Conservation (phyloP, 2,888 invertebrate species). For the Leptothorax acervorum region DNA sequence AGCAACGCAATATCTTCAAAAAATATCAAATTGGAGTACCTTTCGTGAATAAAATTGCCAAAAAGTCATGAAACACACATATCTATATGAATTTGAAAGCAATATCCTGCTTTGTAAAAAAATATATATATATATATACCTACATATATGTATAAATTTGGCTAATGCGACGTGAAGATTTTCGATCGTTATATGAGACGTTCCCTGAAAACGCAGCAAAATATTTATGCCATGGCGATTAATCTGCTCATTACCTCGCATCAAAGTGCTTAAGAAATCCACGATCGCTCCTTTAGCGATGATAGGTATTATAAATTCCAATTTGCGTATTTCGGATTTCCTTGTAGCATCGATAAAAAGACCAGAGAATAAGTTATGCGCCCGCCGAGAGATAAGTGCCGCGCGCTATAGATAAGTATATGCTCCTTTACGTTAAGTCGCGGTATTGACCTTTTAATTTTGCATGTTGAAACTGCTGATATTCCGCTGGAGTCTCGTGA, state of each 20-base stretch:
- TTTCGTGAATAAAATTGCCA: conserved; percentile 39
- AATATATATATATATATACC: not conserved
- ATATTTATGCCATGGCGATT: not conserved
- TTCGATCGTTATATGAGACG: not conserved
- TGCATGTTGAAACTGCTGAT: not conserved
- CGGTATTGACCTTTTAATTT: conserved; percentile 8
- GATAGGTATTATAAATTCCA: conserved; percentile 30
- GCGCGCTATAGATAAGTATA: not conserved
- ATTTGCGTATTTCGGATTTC: not conserved
- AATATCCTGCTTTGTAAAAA: not conserved
- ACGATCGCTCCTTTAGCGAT: not conserved
- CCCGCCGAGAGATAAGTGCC: not conserved
- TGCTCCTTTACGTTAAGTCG: not conserved
- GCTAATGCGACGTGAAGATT: not conserved
- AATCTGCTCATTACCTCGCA: not conserved
- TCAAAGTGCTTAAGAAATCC: not conserved
- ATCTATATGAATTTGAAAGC: conserved; percentile 7
- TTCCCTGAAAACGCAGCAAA: not conserved
- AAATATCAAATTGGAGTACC: conserved; percentile 49
- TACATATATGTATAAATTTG: not conserved
- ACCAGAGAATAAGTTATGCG: not conserved
- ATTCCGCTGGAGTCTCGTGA: not conserved
- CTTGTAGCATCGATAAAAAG: conserved; percentile 2
- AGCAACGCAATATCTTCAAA: conserved; percentile 46
- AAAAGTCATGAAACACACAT: conserved; percentile 3